Base-by-base conservation (phyloP, 2,888 invertebrate species). In the Apodemia zela region DNA sequence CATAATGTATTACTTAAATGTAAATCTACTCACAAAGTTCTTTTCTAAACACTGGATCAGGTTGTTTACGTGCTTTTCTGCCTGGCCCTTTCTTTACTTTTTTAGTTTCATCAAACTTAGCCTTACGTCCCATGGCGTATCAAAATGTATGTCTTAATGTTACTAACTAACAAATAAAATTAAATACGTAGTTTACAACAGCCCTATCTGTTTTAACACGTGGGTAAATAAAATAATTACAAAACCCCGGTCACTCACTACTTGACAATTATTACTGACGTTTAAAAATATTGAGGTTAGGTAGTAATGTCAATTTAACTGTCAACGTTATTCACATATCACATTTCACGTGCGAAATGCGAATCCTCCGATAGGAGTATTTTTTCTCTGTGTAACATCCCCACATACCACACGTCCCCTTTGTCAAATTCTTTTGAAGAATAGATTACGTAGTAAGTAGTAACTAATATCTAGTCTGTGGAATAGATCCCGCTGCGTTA, bases 21-120 rank as follows among this genome's bases (percentile, higher is more conserved):
- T 57, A 38, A 18, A 38, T 60, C 10, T 70, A 87, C 91, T 86
- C 74, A 91, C 91, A 69, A 25, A 91, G 78, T 73, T 92, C 89
- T 76, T 93, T 93, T 65, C 93, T 93, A 77, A 95, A 94, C 60
- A 92, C 90, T 1, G 98, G 98, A 73, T 96, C 95, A 57, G 94
- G 94, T 78, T 98, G 98, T 78, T 98, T 98, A 72, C 95, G 96
- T 0, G 97, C 92, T 85, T 98, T 98, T 69, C 95, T 94, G 0
- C 98, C 98, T 10, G 96, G 97, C 0, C 98, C 98, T 74, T 95
- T 95, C 78, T 96, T 96, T 2, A 93, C 93, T 71, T 94, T 93
- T 64, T 90, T 92, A 45, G 90, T 93, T 73, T 96, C 96, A 71
- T 93, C 93, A 81, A 95, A 97, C 76, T 96, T 95, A 5, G 96